A percentile compares a stretch with the other conserved stretches of the same genome.
phyloP scores from a whole-genome alignment of 1,140 invertebrate genomes.

The Pectinophora gossypiella region DNA sequence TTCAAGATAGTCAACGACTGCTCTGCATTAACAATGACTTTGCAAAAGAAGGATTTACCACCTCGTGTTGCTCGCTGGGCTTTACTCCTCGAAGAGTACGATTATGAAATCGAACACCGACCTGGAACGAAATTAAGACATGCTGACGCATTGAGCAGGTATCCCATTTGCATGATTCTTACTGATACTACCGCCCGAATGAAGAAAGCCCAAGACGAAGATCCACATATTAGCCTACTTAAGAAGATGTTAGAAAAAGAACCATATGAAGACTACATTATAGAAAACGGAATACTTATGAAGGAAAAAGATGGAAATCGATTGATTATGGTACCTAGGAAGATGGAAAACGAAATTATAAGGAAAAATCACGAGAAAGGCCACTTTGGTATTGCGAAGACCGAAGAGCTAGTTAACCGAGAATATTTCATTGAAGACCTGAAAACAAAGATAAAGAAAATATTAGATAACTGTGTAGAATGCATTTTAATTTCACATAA shows the following conservation, averaged over 20 bases:
- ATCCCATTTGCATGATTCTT: too few species aligned
- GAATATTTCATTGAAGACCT: too few species aligned
- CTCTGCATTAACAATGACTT: conserved; percentile 43
- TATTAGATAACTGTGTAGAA: too few species aligned
- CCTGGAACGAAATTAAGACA: too few species aligned
- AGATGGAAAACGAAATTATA: too few species aligned
- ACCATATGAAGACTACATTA: neutral
- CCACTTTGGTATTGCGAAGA: too few species aligned
- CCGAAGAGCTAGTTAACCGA: too few species aligned
- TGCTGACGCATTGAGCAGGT: too few species aligned
- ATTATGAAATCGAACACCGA: neutral
- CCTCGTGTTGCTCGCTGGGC: conserved; percentile 29
- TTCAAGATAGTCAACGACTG: conserved; percentile 68
- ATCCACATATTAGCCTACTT: neutral
- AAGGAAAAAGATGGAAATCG: neutral
- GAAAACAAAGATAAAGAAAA: too few species aligned
- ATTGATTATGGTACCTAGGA: neutral
- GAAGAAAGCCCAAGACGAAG: neutral
- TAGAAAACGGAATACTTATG: neutral
- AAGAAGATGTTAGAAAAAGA: neutral
- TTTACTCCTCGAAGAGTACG: too few species aligned
- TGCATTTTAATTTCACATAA: too few species aligned
- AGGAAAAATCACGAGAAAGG: too few species aligned
- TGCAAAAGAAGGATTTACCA: conserved; percentile 50
- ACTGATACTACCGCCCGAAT: neutral